Conservation (phyloP, 1,140 invertebrate species). For the silkworm (Bombyx mori) region ASM3026992v2 NC_085128.1:5591001-5591500, state of each 20-base stretch:
- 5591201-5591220: constrained; percentile 59
- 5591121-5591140: constrained; percentile 42
- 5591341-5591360: constrained; percentile 27
- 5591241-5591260: constrained; percentile 43
- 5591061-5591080: constrained; percentile 61
- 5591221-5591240: constrained; percentile 49
- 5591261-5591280: constrained; percentile 52
- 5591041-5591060: constrained; percentile 49
- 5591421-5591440: too few species aligned
- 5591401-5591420: too few species aligned
- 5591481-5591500: too few species aligned
- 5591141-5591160: constrained; percentile 55
- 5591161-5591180: constrained; percentile 40
- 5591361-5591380: too few species aligned
- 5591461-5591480: too few species aligned
- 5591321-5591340: constrained; percentile 47
- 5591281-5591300: constrained; percentile 59
- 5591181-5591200: constrained; percentile 62
- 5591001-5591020: constrained; percentile 51
- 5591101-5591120: constrained; percentile 54
- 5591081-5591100: constrained; percentile 35
- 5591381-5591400: too few species aligned
- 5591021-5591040: constrained; percentile 71
- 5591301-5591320: constrained; percentile 70
- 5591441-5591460: too few species aligned